Evolutionary conservation across 2,113 vertebrate genomes (phyloP).

Genomic region (Mormyrus lacerda): DNA sequence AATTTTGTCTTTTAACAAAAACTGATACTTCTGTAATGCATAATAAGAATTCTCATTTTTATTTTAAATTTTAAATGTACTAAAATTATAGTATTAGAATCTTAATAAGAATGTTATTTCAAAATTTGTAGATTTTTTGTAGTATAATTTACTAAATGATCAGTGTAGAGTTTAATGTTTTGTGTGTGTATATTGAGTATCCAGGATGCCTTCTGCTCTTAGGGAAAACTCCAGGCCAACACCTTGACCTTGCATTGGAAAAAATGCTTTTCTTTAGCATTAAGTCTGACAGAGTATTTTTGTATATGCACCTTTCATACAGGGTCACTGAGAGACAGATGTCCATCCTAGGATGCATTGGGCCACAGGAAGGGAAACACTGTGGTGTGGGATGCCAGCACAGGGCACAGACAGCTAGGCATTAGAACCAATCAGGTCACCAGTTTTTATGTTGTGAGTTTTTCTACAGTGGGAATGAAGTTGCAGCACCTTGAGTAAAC

Average conservation of each 20-base stretch:
- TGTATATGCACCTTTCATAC: not conserved
- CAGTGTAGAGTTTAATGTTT: not conserved
- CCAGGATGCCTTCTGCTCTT: no score
- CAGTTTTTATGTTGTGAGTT: not conserved
- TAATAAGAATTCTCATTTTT: not conserved
- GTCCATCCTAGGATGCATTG: not conserved
- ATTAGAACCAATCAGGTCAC: not conserved
- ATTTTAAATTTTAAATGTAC: not conserved
- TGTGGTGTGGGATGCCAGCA: not conserved
- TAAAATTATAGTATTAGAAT: not conserved
- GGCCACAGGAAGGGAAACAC: not conserved
- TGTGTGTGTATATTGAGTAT: not conserved
- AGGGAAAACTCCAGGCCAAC: not conserved
- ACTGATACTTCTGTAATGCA: not conserved
- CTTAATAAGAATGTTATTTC: not conserved
- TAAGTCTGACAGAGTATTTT: not conserved
- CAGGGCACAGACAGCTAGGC: not conserved
- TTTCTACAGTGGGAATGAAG: not conserved
- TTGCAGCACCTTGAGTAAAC: not conserved
- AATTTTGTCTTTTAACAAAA: not conserved
- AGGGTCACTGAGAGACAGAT: not conserved
- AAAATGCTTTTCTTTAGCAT: no score
- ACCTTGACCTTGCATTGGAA: not conserved
- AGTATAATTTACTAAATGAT: not conserved
- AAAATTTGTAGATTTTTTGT: not conserved